These are phyloP conservation scores for Elysia crispata DNA, from an alignment of 2,888 invertebrate genomes.

Conservation along the genomic window DNA sequence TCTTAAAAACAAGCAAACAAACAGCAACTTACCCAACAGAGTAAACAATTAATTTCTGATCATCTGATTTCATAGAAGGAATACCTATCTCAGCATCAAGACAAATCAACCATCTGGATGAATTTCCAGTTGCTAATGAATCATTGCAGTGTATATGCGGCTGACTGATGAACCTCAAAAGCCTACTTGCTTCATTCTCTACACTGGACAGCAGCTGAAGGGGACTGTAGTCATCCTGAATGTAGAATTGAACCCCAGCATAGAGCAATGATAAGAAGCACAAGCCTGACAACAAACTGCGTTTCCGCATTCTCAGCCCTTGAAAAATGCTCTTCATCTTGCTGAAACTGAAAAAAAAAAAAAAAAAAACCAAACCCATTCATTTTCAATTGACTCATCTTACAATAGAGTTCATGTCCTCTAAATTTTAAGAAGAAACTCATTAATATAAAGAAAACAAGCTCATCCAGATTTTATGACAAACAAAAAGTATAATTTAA, in stretches of 20 bases:
- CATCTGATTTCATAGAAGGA: constrained; percentile 62
- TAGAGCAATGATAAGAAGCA: constrained; percentile 55
- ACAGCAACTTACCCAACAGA: constrained; percentile 68
- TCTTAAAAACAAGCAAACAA: too few species aligned
- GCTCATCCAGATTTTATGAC: too few species aligned
- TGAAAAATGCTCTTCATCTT: too few species aligned
- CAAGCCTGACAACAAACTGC: constrained; percentile 57
- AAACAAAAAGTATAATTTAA: too few species aligned
- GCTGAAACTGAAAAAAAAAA: too few species aligned
- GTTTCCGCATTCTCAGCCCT: constrained; percentile 53
- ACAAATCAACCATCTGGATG: constrained; percentile 70
- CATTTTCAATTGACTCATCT: too few species aligned
- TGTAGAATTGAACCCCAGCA: constrained; percentile 61
- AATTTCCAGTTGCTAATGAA: constrained; percentile 66
- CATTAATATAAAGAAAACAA: too few species aligned
- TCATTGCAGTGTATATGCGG: constrained; percentile 72
- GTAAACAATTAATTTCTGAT: constrained; percentile 57
- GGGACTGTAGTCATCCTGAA: constrained; percentile 67
- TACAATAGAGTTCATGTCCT: too few species aligned
- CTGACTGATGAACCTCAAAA: constrained; percentile 71
- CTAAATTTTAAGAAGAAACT: too few species aligned
- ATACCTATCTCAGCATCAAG: constrained; percentile 63
- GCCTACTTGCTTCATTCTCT: constrained; percentile 68
- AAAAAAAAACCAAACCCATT: too few species aligned
- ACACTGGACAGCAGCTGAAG: constrained; percentile 70